Evolutionary conservation across 2,888 invertebrate species (phyloP).

Genomic region (Crematogaster levior): DNA sequence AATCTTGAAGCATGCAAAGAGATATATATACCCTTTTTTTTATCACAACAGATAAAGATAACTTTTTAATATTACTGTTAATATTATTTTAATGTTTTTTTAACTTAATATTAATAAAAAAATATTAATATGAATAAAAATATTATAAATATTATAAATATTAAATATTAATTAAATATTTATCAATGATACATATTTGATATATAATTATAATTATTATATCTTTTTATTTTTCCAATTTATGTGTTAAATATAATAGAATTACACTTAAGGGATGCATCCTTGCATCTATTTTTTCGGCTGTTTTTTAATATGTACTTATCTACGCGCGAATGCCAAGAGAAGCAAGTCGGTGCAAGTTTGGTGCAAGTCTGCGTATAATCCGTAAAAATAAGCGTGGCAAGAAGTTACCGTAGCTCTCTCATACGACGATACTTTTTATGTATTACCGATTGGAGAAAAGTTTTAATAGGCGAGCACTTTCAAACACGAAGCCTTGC

Average conservation of each 20-base stretch:
- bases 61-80: neutral
- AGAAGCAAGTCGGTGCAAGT: slow-evolving; percentile 12
- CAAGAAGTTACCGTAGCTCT: slow-evolving; percentile 23
- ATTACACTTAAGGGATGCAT: neutral
- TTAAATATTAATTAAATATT: neutral
- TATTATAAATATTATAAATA: too few relatives aligned
- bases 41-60: neutral
- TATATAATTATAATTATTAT: neutral
- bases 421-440: slow-evolving; percentile 19
- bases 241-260: neutral
- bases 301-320: neutral
- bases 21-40: neutral
- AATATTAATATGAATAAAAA: too few relatives aligned
- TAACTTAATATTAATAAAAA: too few relatives aligned
- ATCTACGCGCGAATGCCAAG: slow-evolving; percentile 1
- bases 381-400: slow-evolving; percentile 25
- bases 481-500: slow-evolving; percentile 6
- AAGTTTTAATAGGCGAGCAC: slow-evolving; percentile 46
- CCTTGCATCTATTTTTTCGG: neutral
- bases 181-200: too few relatives aligned
- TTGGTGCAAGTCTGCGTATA: neutral
- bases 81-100: neutral
- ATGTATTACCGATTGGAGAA: slow-evolving; percentile 19
- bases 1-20: neutral
- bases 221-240: neutral